A percentile compares a stretch with the other conserved stretches of the same genome.
Evolutionary conservation across 2,113 vertebrate genomes (phyloP).

Genomic region (Smithornis capensis): DNA sequence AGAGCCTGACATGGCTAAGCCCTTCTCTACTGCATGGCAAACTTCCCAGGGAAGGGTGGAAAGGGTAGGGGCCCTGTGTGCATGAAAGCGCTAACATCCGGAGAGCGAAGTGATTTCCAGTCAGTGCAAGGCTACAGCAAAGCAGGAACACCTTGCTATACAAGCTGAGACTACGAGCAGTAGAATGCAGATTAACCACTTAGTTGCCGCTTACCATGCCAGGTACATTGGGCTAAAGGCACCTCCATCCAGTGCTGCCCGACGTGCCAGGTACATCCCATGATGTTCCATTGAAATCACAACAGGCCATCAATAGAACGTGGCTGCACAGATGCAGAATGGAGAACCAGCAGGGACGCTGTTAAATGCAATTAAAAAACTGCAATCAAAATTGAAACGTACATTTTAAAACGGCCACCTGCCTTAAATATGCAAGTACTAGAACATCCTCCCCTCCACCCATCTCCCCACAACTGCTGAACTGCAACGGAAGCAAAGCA

Average conservation of each 20-base stretch:
- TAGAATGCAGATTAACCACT: constrained; percentile 68
- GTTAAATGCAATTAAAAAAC: constrained; percentile 74
- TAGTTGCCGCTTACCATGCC: constrained; percentile 73
- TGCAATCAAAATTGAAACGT: constrained; percentile 73
- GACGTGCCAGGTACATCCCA: constrained; percentile 71
- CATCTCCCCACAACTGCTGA: constrained; percentile 17
- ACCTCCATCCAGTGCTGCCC: constrained; percentile 72
- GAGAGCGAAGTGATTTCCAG: constrained; percentile 49
- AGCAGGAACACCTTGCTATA: constrained; percentile 48
- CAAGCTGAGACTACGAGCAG: constrained; percentile 46
- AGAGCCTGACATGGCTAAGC: background rate
- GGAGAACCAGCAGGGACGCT: constrained; percentile 71
- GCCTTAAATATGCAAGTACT: constrained; percentile 33
- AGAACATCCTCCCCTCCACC: constrained; percentile 54
- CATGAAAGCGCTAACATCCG: constrained; percentile 33
- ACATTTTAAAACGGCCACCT: constrained; percentile 62
- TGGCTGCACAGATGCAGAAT: constrained; percentile 70
- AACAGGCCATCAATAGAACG: constrained; percentile 75
- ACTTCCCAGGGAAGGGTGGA: background rate
- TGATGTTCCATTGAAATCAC: constrained; percentile 76
- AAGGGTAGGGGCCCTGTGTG: background rate
- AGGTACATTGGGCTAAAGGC: constrained; percentile 71
- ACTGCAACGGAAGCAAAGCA: background rate
- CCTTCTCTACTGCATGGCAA: background rate
- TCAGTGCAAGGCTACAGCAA: constrained; percentile 53